A percentile compares a stretch with the other conserved stretches of the same genome.
phyloP scores from a whole-genome alignment of 2,888 invertebrate species.

The Arctia plantaginis region DNA sequence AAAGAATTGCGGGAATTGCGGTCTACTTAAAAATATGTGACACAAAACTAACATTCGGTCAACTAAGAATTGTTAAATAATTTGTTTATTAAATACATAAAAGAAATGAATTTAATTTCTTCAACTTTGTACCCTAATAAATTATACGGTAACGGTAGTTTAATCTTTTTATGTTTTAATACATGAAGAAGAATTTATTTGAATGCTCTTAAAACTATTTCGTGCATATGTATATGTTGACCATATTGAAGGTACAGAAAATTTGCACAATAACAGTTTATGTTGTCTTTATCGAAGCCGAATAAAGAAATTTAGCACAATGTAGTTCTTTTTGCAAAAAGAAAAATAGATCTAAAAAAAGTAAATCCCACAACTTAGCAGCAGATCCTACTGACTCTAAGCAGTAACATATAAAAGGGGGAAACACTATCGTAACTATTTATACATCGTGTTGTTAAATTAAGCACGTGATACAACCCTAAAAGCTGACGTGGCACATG shows the following conservation, averaged over 20 bases:
- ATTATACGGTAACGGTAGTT: not conserved
- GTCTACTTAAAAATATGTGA: not conserved
- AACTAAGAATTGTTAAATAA: not conserved
- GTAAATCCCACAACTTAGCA: not conserved
- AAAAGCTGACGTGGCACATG: slow-evolving; percentile 52
- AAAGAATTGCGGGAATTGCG: not conserved
- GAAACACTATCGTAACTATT: slow-evolving; percentile 24
- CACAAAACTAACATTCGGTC: not conserved
- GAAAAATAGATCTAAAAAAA: not conserved
- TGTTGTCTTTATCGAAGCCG: no score
- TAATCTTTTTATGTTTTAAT: no score
- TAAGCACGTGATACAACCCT: slow-evolving; percentile 45
- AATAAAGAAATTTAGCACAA: no score
- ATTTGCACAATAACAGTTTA: no score
- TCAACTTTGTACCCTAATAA: not conserved
- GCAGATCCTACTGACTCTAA: slow-evolving; percentile 9
- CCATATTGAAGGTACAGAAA: no score
- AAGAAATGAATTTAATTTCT: not conserved
- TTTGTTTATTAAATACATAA: not conserved
- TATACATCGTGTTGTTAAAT: slow-evolving; percentile 39
- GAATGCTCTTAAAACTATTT: no score
- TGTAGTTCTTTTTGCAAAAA: not conserved
- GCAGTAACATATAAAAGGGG: slow-evolving; percentile 5
- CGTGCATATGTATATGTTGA: no score
- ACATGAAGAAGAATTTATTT: no score